Percentiles rank a stretch among this genome's conserved stretches.
These are phyloP conservation scores for Acleris holmiana DNA, from an alignment of 2,888 invertebrate genomes.

Conservation along the genomic window DNA sequence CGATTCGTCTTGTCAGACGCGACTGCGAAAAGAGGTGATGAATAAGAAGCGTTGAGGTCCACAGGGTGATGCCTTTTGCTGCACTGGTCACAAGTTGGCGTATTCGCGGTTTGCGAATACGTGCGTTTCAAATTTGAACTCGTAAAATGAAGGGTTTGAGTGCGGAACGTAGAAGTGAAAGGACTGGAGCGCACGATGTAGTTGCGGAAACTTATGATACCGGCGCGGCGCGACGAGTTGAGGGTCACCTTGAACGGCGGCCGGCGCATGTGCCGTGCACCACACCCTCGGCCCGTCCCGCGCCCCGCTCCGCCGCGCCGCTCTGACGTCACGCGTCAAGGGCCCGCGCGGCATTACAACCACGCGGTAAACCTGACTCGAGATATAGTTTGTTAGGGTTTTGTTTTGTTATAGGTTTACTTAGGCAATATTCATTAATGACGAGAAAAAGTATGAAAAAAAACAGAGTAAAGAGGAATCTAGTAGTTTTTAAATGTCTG, in stretches of 20 bases:
- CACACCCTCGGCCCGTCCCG: slow-evolving; percentile 71
- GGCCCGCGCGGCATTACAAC: slow-evolving; percentile 24
- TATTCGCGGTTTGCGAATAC: slow-evolving; percentile 74
- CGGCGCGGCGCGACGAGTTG: slow-evolving; percentile 66
- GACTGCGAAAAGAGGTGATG: slow-evolving; percentile 80
- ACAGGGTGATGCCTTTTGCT: slow-evolving; percentile 79
- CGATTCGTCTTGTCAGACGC: slow-evolving; percentile 80
- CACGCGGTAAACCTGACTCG: slow-evolving; percentile 3
- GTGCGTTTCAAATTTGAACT: slow-evolving; percentile 45
- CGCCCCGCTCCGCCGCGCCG: slow-evolving; percentile 42
- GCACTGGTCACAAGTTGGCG: slow-evolving; percentile 63
- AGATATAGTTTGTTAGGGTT: neutral
- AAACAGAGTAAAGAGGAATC: too few species aligned
- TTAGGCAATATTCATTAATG: too few species aligned
- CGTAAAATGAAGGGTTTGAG: slow-evolving; percentile 23
- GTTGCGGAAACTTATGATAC: slow-evolving; percentile 46
- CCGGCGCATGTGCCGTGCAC: slow-evolving; percentile 77
- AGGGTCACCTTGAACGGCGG: slow-evolving; percentile 79
- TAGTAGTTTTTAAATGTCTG: too few species aligned
- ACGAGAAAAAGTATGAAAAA: too few species aligned
- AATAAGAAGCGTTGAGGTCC: slow-evolving; percentile 80
- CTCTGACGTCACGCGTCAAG: slow-evolving; percentile 62
- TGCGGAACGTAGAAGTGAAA: slow-evolving; percentile 58
- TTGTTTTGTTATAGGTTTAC: neutral
- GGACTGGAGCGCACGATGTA: slow-evolving; percentile 55